Evolutionary conservation across 2,797 vertebrate genomes (phyloP), one percentile per base, ranked within the genome.

Genomic region (Falco novaeseelandiae): DNA sequence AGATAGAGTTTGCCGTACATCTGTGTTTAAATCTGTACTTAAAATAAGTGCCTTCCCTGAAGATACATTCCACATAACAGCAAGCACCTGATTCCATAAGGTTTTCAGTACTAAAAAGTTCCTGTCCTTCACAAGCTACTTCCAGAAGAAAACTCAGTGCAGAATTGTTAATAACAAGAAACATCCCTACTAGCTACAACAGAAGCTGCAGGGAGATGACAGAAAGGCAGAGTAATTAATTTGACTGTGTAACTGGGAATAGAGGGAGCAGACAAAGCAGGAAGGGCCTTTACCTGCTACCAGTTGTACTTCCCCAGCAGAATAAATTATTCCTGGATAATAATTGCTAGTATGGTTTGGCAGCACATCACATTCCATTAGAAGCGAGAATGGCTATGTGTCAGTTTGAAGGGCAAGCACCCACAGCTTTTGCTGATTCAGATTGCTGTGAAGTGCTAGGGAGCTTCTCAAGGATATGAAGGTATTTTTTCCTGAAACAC

Each of bases 1-100:
- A 32, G 5, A 6, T 1, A 38, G 0, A 63, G 27, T 36, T 58
- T 80, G 8, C 23, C 55, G 34, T 23, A 55, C 6, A 48, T 1
- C 8, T 23, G 3, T 5, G 26, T 88, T 92, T 82, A 77, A 83
- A 77, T 11, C 10, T 27, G 8, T 25, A 87, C 67, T 69, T 79
- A 62, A 87, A 95, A 51, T 21, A 49, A 34, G 5, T 2, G 2
- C 5, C 16, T 63, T 65, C 42, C 58, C 23, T 91, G 21, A 61
- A 76, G 30, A 38, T 12, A 54, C 14, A 46, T 67, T 88, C 27
- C 19, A 34, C 27, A 13, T 18, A 90, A 71, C 7, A 57, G 5
- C 12, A 66, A 83, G 9, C 4, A 58, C 11, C 9, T 59, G 32
- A 83, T 63, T 55, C 12, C 15, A 12, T 26, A 46, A 25, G 11